Evolutionary conservation across 2,888 invertebrate genomes (phyloP).

Genomic region (Branchellion lobata): DNA sequence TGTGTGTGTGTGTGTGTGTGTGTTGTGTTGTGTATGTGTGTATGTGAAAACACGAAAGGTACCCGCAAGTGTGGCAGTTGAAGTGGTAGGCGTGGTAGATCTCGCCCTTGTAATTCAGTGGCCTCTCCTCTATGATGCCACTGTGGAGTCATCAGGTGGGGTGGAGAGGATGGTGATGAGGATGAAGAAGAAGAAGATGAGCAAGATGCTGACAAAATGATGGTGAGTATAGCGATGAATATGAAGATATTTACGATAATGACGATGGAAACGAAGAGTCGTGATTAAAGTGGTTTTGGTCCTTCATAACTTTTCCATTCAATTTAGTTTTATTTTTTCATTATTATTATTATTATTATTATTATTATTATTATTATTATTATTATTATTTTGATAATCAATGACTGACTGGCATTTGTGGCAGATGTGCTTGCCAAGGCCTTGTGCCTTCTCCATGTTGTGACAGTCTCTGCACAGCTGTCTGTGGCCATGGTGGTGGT

Average conservation of each 20-base stretch:
- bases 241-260: neutral
- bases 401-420: constrained; percentile 91
- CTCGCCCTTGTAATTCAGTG: constrained; percentile 73
- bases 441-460: constrained; percentile 89
- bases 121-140: constrained; percentile 64
- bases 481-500: constrained; percentile 4
- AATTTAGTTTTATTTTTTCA: no score
- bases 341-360: constrained; percentile 62
- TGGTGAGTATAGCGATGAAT: neutral
- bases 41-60: neutral
- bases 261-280: no score
- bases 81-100: constrained; percentile 99
- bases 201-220: neutral
- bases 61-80: constrained; percentile 77
- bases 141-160: neutral
- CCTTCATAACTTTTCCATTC: no score
- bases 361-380: neutral
- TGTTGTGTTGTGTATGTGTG: no score
- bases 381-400: neutral
- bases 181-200: neutral
- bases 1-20: no score
- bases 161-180: neutral
- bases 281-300: no score
- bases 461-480: constrained; percentile 88
- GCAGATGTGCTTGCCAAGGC: constrained; percentile 92